Conservation (phyloP, 2,113 vertebrate species). For the Bubo blakistoni region DNA sequence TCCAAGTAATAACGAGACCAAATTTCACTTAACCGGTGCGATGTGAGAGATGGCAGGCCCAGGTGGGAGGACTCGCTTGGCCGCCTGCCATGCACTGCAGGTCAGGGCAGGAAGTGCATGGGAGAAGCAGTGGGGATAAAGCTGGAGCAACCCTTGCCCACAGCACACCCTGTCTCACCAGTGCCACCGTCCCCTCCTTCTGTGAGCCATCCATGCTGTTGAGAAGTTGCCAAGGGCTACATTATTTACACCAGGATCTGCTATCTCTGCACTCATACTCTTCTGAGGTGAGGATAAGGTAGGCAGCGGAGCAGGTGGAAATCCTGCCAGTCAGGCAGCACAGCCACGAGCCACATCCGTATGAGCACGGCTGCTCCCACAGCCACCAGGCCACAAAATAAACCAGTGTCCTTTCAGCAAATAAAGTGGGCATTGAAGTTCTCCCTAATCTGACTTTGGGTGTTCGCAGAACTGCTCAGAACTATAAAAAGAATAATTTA, state of each 20-base stretch:
- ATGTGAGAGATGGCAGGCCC: not conserved
- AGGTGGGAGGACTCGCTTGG: not conserved
- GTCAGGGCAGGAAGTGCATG: not conserved
- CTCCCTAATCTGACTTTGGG: not conserved
- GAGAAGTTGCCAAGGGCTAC: not conserved
- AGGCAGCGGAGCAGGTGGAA: not conserved
- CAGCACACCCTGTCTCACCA: not conserved
- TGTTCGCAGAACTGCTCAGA: not conserved
- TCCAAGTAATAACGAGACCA: not conserved
- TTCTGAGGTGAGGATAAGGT: not conserved
- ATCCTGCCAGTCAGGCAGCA: not conserved
- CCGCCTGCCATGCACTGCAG: not conserved
- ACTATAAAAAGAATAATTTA: not conserved
- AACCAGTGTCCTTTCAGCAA: not conserved
- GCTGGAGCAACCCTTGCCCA: not conserved
- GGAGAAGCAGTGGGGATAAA: not conserved
- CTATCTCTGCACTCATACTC: not conserved
- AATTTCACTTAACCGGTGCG: not conserved
- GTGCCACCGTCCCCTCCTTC: not conserved
- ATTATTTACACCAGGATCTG: not conserved
- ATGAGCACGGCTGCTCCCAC: not conserved
- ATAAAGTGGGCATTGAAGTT: not conserved
- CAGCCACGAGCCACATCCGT: rapidly evolving
- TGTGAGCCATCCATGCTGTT: rapidly evolving
- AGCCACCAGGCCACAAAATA: not conserved